Percentiles rank a stretch among this genome's conserved stretches.
Evolutionary conservation across 2,113 vertebrate species (phyloP).

Genomic region (Zootoca vivipara): DNA sequence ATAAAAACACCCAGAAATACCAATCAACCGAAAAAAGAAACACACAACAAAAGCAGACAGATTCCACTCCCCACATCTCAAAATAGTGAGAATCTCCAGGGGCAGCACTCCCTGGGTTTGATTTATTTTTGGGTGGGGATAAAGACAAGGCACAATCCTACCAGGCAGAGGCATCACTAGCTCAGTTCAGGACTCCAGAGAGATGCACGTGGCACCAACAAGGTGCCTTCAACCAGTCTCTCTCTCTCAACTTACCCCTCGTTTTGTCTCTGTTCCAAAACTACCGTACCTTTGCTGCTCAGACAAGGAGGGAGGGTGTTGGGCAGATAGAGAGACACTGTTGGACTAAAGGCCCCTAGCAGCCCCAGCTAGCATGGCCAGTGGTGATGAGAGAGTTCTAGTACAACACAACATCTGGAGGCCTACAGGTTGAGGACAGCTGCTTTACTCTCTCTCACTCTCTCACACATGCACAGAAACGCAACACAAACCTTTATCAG

Average conservation of each 20-base stretch:
- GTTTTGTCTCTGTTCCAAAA: background rate
- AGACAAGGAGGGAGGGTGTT: too few relatives aligned
- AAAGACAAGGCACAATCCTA: background rate
- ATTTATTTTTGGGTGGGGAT: background rate
- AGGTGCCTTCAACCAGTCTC: background rate
- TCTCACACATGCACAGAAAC: background rate
- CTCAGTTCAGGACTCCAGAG: too few relatives aligned
- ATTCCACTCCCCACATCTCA: background rate
- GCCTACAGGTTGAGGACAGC: too few relatives aligned
- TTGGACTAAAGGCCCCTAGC: too few relatives aligned
- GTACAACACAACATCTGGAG: too few relatives aligned
- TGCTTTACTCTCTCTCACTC: background rate
- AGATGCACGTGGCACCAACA: background rate
- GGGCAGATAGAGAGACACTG: too few relatives aligned
- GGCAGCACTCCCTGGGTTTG: background rate
- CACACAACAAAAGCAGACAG: background rate
- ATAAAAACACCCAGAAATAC: background rate
- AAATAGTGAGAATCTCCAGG: background rate
- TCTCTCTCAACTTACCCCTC: too few relatives aligned
- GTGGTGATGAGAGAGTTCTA: too few relatives aligned
- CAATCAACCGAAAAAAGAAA: background rate
- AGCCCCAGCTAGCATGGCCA: too few relatives aligned
- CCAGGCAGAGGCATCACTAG: background rate
- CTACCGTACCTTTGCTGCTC: background rate
- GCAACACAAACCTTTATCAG: background rate